Conservation (phyloP, 2,888 invertebrate species). For the Sicus ferrugineus region DNA sequence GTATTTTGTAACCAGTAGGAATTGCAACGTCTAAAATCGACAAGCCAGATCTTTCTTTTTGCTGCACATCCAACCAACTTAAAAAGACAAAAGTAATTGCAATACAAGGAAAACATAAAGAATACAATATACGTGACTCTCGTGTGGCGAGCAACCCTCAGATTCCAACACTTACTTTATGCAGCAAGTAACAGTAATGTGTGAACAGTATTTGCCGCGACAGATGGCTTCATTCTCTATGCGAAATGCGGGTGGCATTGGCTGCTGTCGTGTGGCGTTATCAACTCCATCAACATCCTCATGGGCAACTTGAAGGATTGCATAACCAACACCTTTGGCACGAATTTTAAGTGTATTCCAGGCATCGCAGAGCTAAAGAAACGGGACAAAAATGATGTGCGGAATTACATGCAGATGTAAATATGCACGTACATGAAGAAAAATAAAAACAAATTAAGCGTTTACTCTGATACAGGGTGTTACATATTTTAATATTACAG, state of each 20-base stretch:
- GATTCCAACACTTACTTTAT: conserved; percentile 70
- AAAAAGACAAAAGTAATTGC: not conserved
- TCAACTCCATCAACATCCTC: conserved; percentile 69
- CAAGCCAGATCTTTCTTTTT: conserved; percentile 82
- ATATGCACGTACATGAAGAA: too few relatives aligned
- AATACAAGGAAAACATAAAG: not conserved
- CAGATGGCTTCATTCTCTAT: conserved; percentile 75
- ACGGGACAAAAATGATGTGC: not conserved
- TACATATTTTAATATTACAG: too few relatives aligned
- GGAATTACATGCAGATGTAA: not conserved
- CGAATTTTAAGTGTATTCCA: conserved; percentile 91
- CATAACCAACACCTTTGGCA: conserved; percentile 87
- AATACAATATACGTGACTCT: conserved; percentile 14
- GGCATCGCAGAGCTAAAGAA: conserved; percentile 79
- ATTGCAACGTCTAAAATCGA: conserved; percentile 82
- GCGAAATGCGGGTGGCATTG: conserved; percentile 79
- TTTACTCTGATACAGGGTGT: too few relatives aligned
- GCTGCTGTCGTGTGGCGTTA: conserved; percentile 73
- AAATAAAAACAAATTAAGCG: too few relatives aligned
- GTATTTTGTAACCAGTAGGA: conserved; percentile 87
- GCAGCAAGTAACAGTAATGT: conserved; percentile 82
- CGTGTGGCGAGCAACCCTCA: not conserved
- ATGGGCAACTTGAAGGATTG: conserved; percentile 87
- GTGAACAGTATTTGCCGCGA: conserved; percentile 88
- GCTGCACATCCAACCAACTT: conserved; percentile 74